Evolutionary conservation across 2,797 vertebrate species (phyloP).

Genomic region (Perodicticus potto): DNA sequence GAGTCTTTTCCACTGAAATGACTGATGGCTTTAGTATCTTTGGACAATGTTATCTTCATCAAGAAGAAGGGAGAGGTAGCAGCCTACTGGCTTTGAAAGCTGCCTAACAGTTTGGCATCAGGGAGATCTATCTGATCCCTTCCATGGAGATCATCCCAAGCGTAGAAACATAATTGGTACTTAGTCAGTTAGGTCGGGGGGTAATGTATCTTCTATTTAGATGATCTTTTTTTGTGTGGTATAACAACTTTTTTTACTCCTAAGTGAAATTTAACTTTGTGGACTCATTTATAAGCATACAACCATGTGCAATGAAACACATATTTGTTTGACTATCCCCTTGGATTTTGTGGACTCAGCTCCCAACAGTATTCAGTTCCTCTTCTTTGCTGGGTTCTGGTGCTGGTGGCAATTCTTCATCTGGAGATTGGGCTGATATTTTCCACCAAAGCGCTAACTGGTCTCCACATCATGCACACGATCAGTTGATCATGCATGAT

Average conservation of each 20-base stretch:
- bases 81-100: neutral
- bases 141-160: conserved; percentile 9
- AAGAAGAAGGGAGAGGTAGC: neutral
- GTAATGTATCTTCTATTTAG: conserved; percentile 8
- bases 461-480: neutral
- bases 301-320: neutral
- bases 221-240: neutral
- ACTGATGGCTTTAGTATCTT: neutral
- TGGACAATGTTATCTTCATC: neutral
- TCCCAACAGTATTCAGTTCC: neutral
- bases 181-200: neutral
- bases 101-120: neutral
- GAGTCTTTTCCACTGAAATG: conserved; percentile 39
- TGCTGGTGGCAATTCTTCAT: neutral
- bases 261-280: conserved; percentile 55
- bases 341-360: conserved; percentile 19
- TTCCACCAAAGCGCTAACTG: neutral
- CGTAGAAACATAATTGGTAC: conserved; percentile 4
- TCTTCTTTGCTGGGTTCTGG: neutral
- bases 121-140: neutral
- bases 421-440: neutral
- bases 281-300: conserved; percentile 52
- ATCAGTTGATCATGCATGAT: neutral
- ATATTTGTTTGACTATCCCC: conserved; percentile 23
- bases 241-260: conserved; percentile 3